Percentiles rank a stretch among this genome's conserved stretches.
phyloP scores from a whole-genome alignment of 2,888 invertebrate species.

The Sinodicranocentrus sp. region DNA sequence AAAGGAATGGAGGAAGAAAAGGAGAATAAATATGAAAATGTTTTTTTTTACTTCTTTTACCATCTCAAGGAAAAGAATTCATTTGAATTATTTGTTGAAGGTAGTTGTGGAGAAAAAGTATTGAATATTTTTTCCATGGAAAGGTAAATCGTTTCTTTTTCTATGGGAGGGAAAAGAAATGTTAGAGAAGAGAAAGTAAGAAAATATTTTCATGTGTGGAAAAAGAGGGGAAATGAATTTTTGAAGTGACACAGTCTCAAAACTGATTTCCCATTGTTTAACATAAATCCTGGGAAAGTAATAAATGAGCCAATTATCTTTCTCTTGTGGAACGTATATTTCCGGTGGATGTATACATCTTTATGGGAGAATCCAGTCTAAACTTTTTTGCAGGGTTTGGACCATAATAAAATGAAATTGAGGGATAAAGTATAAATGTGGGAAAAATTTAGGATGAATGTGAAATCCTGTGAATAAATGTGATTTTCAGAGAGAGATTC shows the following conservation, averaged over 20 bases:
- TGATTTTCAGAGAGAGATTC: no score
- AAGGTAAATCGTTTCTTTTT: no score
- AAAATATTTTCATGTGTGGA: slow-evolving; percentile 26
- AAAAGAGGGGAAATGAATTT: not conserved
- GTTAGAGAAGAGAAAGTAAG: slow-evolving; percentile 36
- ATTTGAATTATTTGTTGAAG: not conserved
- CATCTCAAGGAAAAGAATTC: slow-evolving; percentile 7
- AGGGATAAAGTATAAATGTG: no score
- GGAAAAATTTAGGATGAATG: no score
- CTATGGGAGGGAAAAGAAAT: no score
- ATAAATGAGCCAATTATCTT: slow-evolving; percentile 62
- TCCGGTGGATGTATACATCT: not conserved
- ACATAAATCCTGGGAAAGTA: slow-evolving; percentile 50
- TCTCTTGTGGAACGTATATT: not conserved
- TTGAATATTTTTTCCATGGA: not conserved
- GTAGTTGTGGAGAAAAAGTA: not conserved
- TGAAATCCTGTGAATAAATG: no score
- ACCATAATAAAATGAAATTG: no score
- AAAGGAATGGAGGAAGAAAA: not conserved
- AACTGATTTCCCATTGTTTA: slow-evolving; percentile 8
- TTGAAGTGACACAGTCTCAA: not conserved
- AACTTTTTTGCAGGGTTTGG: no score
- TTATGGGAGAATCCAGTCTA: no score
- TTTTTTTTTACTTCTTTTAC: not conserved
- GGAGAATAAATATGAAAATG: not conserved